phyloP scores from a whole-genome alignment of 2,113 vertebrate species.

The Phoenicopterus ruber region DNA sequence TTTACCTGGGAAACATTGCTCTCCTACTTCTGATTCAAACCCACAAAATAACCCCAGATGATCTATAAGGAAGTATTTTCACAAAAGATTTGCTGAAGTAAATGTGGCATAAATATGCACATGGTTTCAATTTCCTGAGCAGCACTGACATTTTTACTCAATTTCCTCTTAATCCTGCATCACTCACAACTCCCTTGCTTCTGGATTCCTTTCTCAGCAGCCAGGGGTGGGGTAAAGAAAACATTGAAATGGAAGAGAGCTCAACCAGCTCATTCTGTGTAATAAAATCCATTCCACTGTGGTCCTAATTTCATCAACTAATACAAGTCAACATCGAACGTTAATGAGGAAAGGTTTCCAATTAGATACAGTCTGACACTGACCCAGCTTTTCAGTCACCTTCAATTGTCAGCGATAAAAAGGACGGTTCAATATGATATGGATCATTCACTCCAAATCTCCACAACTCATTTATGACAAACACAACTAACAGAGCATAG shows the following conservation, averaged over 20 bases:
- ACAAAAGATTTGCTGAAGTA: conserved; percentile 48
- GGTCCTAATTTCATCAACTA: conserved; percentile 77
- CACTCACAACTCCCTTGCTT: conserved; percentile 17
- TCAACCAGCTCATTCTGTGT: conserved; percentile 59
- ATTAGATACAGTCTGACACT: conserved; percentile 76
- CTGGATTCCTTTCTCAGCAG: conserved; percentile 36
- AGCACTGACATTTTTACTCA: conserved; percentile 51
- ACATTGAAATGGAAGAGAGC: conserved; percentile 60
- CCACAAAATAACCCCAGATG: not conserved
- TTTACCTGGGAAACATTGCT: not conserved
- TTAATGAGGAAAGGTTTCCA: conserved; percentile 80
- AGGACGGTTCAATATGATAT: conserved; percentile 83
- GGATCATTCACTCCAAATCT: conserved; percentile 85
- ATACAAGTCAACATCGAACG: conserved; percentile 71
- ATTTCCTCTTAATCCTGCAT: conserved; percentile 56
- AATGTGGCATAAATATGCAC: conserved; percentile 63
- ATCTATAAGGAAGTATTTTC: conserved; percentile 19
- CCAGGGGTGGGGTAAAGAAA: conserved; percentile 61
- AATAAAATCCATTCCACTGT: conserved; percentile 73
- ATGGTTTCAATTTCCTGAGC: conserved; percentile 69
- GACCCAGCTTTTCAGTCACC: conserved; percentile 80
- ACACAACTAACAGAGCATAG: conserved; percentile 82
- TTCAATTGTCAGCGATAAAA: conserved; percentile 83
- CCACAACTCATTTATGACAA: conserved; percentile 87
- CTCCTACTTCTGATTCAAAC: not conserved